Base-by-base conservation (phyloP, 2,888 invertebrate genomes). In the Magallana nippona region DNA sequence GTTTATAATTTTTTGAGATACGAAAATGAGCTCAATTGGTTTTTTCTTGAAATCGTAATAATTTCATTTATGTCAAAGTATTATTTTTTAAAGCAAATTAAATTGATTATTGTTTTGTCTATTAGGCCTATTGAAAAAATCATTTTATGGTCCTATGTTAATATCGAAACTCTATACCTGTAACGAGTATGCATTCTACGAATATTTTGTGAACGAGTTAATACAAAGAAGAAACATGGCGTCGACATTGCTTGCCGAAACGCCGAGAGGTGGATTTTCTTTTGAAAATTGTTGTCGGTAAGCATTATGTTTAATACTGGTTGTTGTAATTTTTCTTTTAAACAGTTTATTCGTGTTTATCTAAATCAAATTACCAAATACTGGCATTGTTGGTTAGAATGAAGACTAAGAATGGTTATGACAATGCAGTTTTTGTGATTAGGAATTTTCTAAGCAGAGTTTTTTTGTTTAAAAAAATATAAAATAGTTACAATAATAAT, bases 271-370 rank as follows among this genome's bases (percentile, higher is more conserved):
- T 82, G 93, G 93, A 58, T 93, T 93, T 91, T 91, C 91, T 13
- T 93, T 93, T 83, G 93, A 93, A 87, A 93, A 93, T 85, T 93
- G 92, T 85, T 86, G 87, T 77, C 90, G 93, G 93, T 93, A 87
- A 22, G 78, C 17, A 11, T 22, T 44, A 58, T 55, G 22, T 27
- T 78, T 32, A 32, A 15, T 57, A 27, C 15, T 58, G 15, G 19
- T n/a, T 57, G 57, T 57, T 56, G 19, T n/a, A 79, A 79, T 57
- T 56, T 27, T 19, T 55, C n/a, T 1, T 27, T 79, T 77, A 44
- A 78, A 55, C 8, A 13, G 78, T n/a, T 44, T 17, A 15, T 55
- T n/a, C n/a, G 78, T 32, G 13, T 11, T 78, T 19, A 11, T 55
- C n/a, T 55, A 55, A 44, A 27, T 55, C 10, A 55, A 78, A 78